Conservation (phyloP, 1,140 invertebrate genomes). For the Apis cerana region DNA sequence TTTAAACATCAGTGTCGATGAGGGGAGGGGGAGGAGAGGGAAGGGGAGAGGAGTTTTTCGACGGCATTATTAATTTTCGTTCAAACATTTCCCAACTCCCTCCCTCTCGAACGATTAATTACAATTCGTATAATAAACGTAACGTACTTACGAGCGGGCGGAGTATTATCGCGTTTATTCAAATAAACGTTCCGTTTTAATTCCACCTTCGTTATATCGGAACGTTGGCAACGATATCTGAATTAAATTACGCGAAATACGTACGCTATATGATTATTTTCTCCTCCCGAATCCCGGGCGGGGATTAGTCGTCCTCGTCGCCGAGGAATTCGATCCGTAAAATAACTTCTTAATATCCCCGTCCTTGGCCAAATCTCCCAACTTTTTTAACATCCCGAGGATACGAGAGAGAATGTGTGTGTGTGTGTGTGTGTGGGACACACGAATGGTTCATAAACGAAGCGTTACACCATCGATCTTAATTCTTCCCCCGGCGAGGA, state of each 20-base stretch:
- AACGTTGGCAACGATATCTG: not conserved
- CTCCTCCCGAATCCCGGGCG: too few species aligned
- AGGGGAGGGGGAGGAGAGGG: not conserved
- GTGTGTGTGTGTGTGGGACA: too few species aligned
- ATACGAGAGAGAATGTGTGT: conserved; percentile 2
- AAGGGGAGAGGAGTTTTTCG: not conserved
- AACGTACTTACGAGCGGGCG: not conserved
- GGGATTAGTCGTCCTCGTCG: not conserved
- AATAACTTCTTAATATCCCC: not conserved
- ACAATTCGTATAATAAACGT: not conserved
- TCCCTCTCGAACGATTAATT: not conserved
- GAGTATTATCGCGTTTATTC: not conserved
- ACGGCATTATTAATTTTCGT: not conserved
- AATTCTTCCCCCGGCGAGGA: conserved; percentile 4
- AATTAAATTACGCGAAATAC: not conserved
- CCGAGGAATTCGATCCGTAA: not conserved
- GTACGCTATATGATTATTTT: not conserved
- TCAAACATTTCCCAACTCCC: not conserved
- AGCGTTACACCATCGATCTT: conserved; percentile 45
- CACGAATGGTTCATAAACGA: not conserved
- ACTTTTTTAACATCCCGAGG: not conserved
- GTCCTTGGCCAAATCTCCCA: not conserved
- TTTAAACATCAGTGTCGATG: conserved; percentile 27
- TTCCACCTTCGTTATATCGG: not conserved
- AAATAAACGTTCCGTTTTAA: conserved; percentile 7